Base-by-base conservation (phyloP, 2,113 vertebrate species). In the Equus quagga region DNA sequence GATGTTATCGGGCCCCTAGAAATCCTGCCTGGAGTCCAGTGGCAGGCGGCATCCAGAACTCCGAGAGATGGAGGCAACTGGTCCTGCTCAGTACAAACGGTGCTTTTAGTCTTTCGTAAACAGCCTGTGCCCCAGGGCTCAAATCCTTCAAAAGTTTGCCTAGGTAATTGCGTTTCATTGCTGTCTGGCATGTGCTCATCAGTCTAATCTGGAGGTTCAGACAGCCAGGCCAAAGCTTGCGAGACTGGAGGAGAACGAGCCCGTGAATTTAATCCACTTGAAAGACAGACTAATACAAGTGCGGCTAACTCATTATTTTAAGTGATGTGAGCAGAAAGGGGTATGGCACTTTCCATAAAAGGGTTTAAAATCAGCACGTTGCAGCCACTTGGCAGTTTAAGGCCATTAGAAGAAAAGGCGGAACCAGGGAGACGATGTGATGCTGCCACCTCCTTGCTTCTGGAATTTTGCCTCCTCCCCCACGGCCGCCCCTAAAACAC, bases 1-100 rank as follows among this genome's bases (percentile, higher is more conserved):
- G 98, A 99, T 99, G 97, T 98, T 99, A 99, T 99, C 98, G 83
- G 70, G 78, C 91, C 88, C 98, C 97, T 88, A 96, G 95, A 98
- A 98, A 98, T 82, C 95, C 97, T 79, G 80, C 97, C 97, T 31
- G 95, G 93, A 97, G 99, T 98, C 98, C 99, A 94, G 96, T 8
- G 89, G 98, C 98, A 96, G 98, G 98, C 98, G 90, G 96, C 96
- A 98, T 98, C 98, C 98, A 98, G 97, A 97, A 51, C 96, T 72
- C 78, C 56, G 60, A 91, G 95, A 92, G 96, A 98, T 97, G 80
- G 96, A 98, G 91, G 97, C 96, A 95, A 95, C 96, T 89, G 93
- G 81, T 91, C 93, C 70, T 82, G 96, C 93, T 96, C 58, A 92
- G 97, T 65, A 97, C 95, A 97, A 98, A 97, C 51, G 96, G 98